Evolutionary conservation across 2,113 vertebrate genomes (phyloP).

Genomic region (Rhipidura dahli): DNA sequence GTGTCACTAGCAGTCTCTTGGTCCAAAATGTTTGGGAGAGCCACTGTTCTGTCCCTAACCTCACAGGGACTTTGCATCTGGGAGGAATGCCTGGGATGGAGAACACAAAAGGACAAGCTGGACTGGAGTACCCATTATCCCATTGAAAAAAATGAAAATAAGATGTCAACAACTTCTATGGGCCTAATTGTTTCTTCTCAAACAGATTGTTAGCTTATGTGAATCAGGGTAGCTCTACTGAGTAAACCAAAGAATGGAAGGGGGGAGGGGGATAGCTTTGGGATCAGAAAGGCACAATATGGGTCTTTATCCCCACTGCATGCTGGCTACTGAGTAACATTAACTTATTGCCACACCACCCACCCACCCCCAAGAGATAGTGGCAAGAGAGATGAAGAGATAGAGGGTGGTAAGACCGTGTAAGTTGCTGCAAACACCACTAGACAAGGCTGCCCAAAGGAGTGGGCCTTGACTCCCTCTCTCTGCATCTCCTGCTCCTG

Average conservation of each 20-base stretch:
- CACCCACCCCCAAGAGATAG: background rate
- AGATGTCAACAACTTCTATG: constrained; percentile 43
- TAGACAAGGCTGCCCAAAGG: background rate
- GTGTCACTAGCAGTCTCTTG: background rate
- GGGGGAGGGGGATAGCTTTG: constrained; percentile 2
- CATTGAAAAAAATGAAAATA: constrained; percentile 20
- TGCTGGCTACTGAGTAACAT: constrained; percentile 34
- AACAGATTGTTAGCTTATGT: constrained; percentile 43
- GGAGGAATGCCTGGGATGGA: background rate
- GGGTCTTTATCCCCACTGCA: background rate
- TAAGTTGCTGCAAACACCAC: background rate
- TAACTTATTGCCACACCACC: background rate
- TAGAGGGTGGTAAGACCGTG: background rate
- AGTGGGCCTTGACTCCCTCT: background rate
- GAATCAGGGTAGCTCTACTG: constrained; percentile 9
- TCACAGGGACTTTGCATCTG: background rate
- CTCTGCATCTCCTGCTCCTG: background rate
- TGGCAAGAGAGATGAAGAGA: background rate
- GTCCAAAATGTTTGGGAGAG: background rate
- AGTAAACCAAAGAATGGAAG: constrained; percentile 19
- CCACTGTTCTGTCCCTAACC: background rate
- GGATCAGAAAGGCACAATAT: constrained; percentile 15
- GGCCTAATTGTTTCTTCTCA: constrained; percentile 42
- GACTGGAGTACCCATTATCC: background rate
- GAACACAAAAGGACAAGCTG: constrained; percentile 17